Percentiles rank a stretch among this genome's conserved stretches.
phyloP scores from a whole-genome alignment of 2,888 invertebrate genomes.

The Pseudococcus viburni region DNA sequence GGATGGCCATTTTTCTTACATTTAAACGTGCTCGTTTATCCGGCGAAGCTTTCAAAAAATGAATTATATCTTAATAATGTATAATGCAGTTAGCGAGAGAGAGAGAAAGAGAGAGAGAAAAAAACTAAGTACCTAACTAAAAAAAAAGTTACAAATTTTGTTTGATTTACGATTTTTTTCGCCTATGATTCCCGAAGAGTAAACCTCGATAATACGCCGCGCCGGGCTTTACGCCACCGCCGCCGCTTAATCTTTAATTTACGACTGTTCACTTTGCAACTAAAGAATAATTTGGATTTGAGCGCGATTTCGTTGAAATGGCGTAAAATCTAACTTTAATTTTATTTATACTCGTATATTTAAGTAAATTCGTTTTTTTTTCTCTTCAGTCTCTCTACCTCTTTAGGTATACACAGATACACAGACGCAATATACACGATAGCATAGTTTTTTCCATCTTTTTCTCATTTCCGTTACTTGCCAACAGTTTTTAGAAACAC shows the following conservation, averaged over 20 bases:
- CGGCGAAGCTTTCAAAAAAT: conserved; percentile 39
- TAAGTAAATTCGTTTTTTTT: background rate
- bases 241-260: conserved; percentile 44
- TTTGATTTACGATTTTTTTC: conserved; percentile 55
- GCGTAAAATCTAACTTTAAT: conserved; percentile 52
- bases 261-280: conserved; percentile 48
- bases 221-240: conserved; percentile 15
- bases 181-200: conserved; percentile 39
- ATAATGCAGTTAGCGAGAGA: conserved; percentile 39
- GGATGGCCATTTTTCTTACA: conserved; percentile 46
- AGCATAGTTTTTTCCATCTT: background rate
- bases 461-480: conserved; percentile 12
- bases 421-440: background rate
- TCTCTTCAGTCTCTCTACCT: background rate
- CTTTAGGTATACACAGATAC: background rate
- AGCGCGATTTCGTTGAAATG: conserved; percentile 46
- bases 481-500: background rate
- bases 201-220: conserved; percentile 40
- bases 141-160: conserved; percentile 52
- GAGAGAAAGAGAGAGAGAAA: background rate
- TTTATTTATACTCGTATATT: conserved; percentile 49
- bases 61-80: conserved; percentile 52
- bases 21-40: conserved; percentile 47
- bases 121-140: background rate
- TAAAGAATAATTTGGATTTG: conserved; percentile 54